Base-by-base conservation (phyloP, 2,888 invertebrate species). In the Trilocha varians region DNA sequence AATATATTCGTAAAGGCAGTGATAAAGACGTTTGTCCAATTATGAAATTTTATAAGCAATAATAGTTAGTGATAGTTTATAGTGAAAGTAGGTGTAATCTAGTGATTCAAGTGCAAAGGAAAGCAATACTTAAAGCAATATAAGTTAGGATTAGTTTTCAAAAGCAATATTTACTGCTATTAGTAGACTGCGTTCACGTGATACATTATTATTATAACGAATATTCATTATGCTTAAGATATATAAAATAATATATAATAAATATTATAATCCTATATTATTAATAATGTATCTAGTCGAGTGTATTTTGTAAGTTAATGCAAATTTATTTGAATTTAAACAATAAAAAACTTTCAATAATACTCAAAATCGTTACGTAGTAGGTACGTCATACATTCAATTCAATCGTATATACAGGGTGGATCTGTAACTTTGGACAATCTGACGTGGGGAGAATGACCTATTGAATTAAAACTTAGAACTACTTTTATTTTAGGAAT, bases 121-220 rank as follows among this genome's bases (percentile, higher is more conserved):
- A 69, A 71, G 66, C 70, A 75, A 72, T 72, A 70, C 62, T 46
- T 50, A 58, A 65, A 75, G 70, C 70, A 68, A 70, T 72, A 71
- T 66, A 63, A 53, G 61, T 60, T 65, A 70, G 62, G 56, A 58
- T 66, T 58, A 66, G 59, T 63, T 64, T 55, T 49, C 57, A 49
- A 53, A 57, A 54, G 62, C 52, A 59, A 57, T 57, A 47, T 53
- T 54, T 48, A 48, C 57, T 62, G 68, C 67, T 72, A 66, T 65
- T 66, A 62, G 68, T 78, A 78, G 78, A 76, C 78, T 78, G 78
- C 70, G 62, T 68, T 56, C 61, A 63, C 61, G 74, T 72, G 75
- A 75, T 74, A 71, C 63, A 56, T 57, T 59, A 64, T 57, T 57
- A 46, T 2, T 59, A 60, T 55, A 64, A 62, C 55, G 52, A 53